Evolutionary conservation across 2,113 vertebrate species (phyloP), one percentile per base, ranked within the genome.

Genomic region (Arothron firmamentum): DNA sequence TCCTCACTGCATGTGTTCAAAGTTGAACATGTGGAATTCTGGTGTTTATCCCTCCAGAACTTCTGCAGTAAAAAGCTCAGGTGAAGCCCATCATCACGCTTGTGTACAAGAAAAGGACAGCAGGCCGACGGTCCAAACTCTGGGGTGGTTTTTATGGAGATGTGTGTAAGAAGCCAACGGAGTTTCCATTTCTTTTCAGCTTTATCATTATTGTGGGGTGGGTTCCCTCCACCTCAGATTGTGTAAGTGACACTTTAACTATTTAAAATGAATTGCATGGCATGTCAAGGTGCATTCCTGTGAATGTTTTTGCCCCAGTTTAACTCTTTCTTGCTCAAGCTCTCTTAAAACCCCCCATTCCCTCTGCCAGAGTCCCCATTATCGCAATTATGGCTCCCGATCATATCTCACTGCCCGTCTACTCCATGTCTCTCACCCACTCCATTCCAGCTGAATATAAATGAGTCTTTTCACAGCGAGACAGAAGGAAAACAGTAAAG

Each of bases 391-490:
- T 57, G 62, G 78, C 41, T 60, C 59, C 75, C 70, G 85, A 85
- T 87, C 59, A 12, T 87, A 86, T 89, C 85, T 83, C 1, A 48
- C 78, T 52, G 66, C 80, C 70, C 18, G 72, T 62, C 73, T 67
- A 67, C 77, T 83, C 69, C 59, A 42, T 65, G 67, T 78, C 72
- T 80, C 83, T 80, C 79, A 72, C 78, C 80, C 78, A 76, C 73
- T 81, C 78, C 49, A 71, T 83, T 80, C 81, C 72, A 85, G 86
- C 88, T 89, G 62, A 90, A 82, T 89, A 88, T 85, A 84, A 88
- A 89, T 83, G 82, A 87, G 75, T 90, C 90, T 91, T 91, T 91
- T 91, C 66, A 67, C 81, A 88, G 87, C 70, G 80, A 86, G 81
- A 81, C 85, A 78, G 59, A 79, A 72, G 15, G 52, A 81, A 84